Percentiles rank a stretch among this genome's conserved stretches.
Evolutionary conservation across 1,140 invertebrate genomes (phyloP).

Genomic region (Asbolus verrucosus): DNA sequence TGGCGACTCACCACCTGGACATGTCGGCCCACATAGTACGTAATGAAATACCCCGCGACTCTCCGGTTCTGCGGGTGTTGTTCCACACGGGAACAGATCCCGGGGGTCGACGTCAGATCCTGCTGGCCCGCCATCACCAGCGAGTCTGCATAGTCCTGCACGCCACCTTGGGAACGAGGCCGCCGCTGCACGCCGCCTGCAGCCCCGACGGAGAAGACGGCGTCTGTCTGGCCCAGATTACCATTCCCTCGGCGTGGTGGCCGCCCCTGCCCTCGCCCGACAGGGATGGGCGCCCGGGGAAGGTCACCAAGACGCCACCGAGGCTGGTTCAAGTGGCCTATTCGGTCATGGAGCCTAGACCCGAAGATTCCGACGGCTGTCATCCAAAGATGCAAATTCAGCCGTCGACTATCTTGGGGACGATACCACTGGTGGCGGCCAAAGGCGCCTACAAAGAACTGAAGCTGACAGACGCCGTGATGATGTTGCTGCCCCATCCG

Average conservation of each 20-base stretch:
- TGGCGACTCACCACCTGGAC: constrained; percentile 82
- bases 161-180: constrained; percentile 71
- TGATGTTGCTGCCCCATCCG: constrained; percentile 87
- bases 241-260: constrained; percentile 90
- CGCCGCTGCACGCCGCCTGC: constrained; percentile 82
- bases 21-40: constrained; percentile 92
- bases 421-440: constrained; percentile 79
- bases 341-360: constrained; percentile 82
- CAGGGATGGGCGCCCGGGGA: constrained; percentile 69
- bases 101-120: constrained; percentile 69
- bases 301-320: constrained; percentile 73
- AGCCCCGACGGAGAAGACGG: constrained; percentile 90
- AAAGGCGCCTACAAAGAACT: constrained; percentile 86
- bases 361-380: constrained; percentile 75
- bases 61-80: constrained; percentile 86
- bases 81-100: constrained; percentile 90
- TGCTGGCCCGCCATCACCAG: constrained; percentile 69
- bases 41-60: constrained; percentile 83
- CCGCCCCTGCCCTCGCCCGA: constrained; percentile 75
- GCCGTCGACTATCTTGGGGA: constrained; percentile 77
- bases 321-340: constrained; percentile 83
- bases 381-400: constrained; percentile 82
- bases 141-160: constrained; percentile 82
- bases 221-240: constrained; percentile 86
- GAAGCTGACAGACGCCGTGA: constrained; percentile 80